phyloP scores from a whole-genome alignment of 2,113 vertebrate species.

The Phalacrocorax aristotelis region DNA sequence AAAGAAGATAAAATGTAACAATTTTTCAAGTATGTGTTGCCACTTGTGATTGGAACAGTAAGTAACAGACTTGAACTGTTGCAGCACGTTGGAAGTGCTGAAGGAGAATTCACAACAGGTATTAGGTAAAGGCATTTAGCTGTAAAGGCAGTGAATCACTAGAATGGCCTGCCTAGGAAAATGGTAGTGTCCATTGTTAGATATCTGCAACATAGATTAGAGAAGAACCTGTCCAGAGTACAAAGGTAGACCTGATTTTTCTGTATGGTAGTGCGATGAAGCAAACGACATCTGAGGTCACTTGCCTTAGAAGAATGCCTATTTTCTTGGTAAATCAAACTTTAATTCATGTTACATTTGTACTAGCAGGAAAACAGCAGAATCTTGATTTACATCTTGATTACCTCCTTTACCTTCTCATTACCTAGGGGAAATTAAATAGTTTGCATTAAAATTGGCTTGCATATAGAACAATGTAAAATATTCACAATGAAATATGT shows the following conservation, averaged over 20 bases:
- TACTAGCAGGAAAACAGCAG: neutral
- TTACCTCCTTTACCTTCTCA: constrained; percentile 52
- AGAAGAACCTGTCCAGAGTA: neutral
- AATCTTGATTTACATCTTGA: constrained; percentile 57
- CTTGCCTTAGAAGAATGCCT: neutral
- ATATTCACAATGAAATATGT: constrained; percentile 54
- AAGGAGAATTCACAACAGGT: neutral
- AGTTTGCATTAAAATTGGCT: constrained; percentile 47
- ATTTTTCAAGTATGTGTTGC: neutral
- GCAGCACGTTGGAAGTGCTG: neutral
- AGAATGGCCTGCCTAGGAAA: neutral
- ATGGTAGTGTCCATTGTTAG: neutral
- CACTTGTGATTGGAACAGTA: neutral
- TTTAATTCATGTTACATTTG: neutral
- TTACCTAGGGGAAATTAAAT: constrained; percentile 62
- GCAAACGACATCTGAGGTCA: neutral
- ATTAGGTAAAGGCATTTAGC: neutral
- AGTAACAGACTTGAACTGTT: neutral
- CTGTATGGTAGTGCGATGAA: neutral
- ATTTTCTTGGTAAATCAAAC: constrained; percentile 6
- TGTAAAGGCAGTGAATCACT: neutral
- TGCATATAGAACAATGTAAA: constrained; percentile 41
- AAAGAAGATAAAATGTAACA: neutral
- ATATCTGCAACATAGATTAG: neutral
- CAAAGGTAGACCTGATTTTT: neutral